phyloP scores from a whole-genome alignment of 2,888 invertebrate species.

The Rhimphoctona megacephalus region DNA sequence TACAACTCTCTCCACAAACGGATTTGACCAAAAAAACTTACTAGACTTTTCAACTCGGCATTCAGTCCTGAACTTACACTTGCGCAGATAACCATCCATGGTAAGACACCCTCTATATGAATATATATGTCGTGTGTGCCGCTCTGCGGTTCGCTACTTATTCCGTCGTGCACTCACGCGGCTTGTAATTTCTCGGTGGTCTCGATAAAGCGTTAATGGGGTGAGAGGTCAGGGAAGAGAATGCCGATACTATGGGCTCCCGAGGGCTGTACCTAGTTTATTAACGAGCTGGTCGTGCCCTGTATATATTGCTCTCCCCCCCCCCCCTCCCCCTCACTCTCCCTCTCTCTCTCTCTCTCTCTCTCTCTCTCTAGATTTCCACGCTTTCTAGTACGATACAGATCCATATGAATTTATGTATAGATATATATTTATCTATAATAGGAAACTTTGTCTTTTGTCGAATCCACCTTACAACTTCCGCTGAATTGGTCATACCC shows the following conservation, averaged over 20 bases:
- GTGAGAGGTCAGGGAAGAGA: slow-evolving; percentile 67
- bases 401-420: neutral
- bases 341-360: slow-evolving; percentile 5
- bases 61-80: neutral
- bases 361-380: slow-evolving; percentile 22
- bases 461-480: slow-evolving; percentile 18
- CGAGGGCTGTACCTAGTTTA: slow-evolving; percentile 64
- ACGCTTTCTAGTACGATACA: slow-evolving; percentile 31
- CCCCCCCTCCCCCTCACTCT: too few species aligned
- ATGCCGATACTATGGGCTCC: slow-evolving; percentile 57
- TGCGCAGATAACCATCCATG: neutral
- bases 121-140: neutral
- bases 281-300: slow-evolving; percentile 66
- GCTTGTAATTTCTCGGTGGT: slow-evolving; percentile 68
- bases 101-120: neutral
- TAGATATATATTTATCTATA: slow-evolving; percentile 2
- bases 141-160: slow-evolving; percentile 5
- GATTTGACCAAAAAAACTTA: neutral
- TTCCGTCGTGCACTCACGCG: slow-evolving; percentile 31
- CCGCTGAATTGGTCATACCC: slow-evolving; percentile 25
- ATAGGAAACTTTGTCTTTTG: slow-evolving; percentile 58
- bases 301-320: too few species aligned
- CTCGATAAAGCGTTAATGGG: slow-evolving; percentile 72
- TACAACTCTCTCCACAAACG: neutral
- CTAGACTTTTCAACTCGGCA: neutral